A percentile compares a stretch with the other conserved stretches of the same genome.
These are phyloP conservation scores for Sphaeramia orbicularis DNA, from an alignment of 2,797 vertebrate species.

Conservation along the genomic window DNA sequence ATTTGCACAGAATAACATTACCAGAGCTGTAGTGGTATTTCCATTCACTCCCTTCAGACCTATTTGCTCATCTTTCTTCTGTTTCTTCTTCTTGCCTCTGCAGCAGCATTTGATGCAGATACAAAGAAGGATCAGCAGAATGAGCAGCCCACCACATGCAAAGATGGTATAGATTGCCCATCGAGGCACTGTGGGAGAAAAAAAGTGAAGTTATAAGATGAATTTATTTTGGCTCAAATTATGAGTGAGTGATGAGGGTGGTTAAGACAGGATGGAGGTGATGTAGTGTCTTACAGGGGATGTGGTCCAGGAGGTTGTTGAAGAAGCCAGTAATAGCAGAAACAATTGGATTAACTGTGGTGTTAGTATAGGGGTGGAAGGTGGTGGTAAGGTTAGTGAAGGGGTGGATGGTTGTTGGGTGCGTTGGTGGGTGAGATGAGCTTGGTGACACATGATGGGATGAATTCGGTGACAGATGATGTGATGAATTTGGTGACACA, in stretches of 20 bases:
- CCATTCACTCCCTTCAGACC: slow-evolving; percentile 66
- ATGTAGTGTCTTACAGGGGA: slow-evolving; percentile 84
- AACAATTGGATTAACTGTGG: slow-evolving; percentile 13
- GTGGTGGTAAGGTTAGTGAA: background rate
- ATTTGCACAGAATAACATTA: slow-evolving; percentile 55
- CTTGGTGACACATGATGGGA: too few relatives aligned
- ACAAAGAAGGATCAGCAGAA: slow-evolving; percentile 81
- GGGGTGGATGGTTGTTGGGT: background rate
- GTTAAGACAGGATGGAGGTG: background rate
- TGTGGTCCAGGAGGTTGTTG: slow-evolving; percentile 75
- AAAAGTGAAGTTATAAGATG: background rate
- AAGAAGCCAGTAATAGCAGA: slow-evolving; percentile 52
- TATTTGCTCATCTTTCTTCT: slow-evolving; percentile 81
- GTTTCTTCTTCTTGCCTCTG: slow-evolving; percentile 76
- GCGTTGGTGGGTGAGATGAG: background rate
- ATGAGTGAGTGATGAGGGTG: background rate
- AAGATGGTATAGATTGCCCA: slow-evolving; percentile 85
- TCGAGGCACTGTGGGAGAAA: slow-evolving; percentile 84
- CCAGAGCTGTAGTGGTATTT: slow-evolving; percentile 78
- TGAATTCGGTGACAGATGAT: background rate
- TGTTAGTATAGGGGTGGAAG: slow-evolving; percentile 28
- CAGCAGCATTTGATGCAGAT: slow-evolving; percentile 82
- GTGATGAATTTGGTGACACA: background rate
- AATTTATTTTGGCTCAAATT: background rate
- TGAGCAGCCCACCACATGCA: slow-evolving; percentile 69